Conservation (phyloP, 2,113 vertebrate species). For the Phalacrocorax brasilianus region DNA sequence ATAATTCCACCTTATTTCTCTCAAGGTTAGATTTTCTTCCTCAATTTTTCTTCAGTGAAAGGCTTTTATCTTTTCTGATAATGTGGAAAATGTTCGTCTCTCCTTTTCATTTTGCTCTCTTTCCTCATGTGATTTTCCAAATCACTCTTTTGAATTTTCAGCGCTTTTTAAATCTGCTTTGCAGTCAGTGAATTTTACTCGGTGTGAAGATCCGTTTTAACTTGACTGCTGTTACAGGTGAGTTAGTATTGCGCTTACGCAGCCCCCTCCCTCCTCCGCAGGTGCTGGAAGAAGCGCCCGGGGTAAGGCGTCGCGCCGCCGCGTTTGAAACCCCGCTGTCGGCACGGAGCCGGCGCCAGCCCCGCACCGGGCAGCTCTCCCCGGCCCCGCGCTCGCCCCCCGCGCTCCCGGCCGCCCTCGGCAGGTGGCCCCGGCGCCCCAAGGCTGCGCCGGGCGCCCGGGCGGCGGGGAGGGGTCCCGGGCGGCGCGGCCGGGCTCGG, state of each 20-base stretch:
- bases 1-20: background rate
- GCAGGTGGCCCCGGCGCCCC: background rate
- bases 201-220: background rate
- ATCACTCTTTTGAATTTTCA: background rate
- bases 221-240: background rate
- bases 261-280: background rate
- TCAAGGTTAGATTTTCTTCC: background rate
- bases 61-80: background rate
- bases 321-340: background rate
- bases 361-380: background rate
- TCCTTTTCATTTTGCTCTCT: background rate
- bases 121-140: background rate
- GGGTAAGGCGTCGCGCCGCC: no score
- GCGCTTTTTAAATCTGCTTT: background rate
- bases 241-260: background rate
- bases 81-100: background rate
- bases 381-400: background rate
- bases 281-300: accelerated
- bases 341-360: background rate
- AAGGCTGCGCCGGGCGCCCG: no score
- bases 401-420: background rate
- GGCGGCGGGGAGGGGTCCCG: no score
- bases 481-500: no score
- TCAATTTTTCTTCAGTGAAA: background rate
- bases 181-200: background rate